Base-by-base conservation (phyloP, 2,797 vertebrate species). In the Enteromius paludinosus region DNA sequence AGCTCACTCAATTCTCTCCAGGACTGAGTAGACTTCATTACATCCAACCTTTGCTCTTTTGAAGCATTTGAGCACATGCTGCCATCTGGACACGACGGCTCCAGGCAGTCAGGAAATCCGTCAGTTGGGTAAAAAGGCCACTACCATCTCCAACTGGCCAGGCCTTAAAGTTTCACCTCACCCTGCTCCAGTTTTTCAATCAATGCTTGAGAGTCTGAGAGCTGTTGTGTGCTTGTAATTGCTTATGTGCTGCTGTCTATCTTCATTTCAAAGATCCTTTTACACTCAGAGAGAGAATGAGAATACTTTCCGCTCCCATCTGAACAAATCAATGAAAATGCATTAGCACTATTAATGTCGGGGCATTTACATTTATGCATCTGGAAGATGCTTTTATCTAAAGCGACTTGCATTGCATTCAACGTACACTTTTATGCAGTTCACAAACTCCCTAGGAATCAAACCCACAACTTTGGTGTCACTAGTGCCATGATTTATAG, bases 171-270 rank as follows among this genome's bases (percentile, higher is more conserved):
- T 33, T 35, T 75, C 28, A 49, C 41, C 43, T 43, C 33, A 47
- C 64, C 35, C 82, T 52, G 59, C 47, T 83, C 70, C 35, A 71
- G 70, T 43, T 71, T 78, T 84, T 52, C 20, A 2, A 66, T 78
- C 56, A 64, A 64, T 78, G 64, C 15, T 3, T 69, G 33, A 52
- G 49, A 38, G 33, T 68, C 65, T 68, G 41, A 25, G 7, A 35
- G 20, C 54, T 38, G 20, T 12, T 23, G 41, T n/a, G 45, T 47
- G 49, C 35, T 54, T 79, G 43, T 35, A 38, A 28, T 35, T 65
- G 43, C 62, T 23, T 49, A 66, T 52, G 28, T 0, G 18, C 61
- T 38, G 56, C 38, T 76, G 56, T 45, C 35, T 62, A 28, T 78
- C 23, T 64, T 78, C 18, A 35, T 49, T 49, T 65, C 61, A 45